A percentile compares a stretch with the other conserved stretches of the same genome.
These are phyloP conservation scores for Caiman crocodilus DNA, from an alignment of 2,797 vertebrate species.

Conservation along the genomic window DNA sequence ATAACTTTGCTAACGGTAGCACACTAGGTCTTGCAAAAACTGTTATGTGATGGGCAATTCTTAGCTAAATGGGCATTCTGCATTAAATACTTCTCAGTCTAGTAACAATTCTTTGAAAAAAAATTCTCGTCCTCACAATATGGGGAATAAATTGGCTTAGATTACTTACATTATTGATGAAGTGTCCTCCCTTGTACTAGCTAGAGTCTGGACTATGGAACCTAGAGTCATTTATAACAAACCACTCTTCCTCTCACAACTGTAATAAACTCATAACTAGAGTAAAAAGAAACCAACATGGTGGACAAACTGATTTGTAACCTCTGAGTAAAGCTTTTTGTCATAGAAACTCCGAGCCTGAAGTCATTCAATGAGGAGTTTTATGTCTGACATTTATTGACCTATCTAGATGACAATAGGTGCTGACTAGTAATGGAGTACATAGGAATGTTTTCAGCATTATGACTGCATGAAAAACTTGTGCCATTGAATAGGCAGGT, in stretches of 20 bases:
- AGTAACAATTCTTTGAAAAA: not conserved
- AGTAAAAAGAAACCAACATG: not conserved
- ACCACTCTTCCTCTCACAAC: not conserved
- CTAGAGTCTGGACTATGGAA: not conserved
- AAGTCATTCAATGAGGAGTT: not conserved
- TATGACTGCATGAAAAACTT: conserved; percentile 10
- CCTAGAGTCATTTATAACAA: not conserved
- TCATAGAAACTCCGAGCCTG: not conserved
- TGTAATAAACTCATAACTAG: not conserved
- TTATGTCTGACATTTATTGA: not conserved
- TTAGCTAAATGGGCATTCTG: not conserved
- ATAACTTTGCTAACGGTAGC: not conserved
- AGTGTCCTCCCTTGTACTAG: not conserved
- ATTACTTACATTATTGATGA: not conserved
- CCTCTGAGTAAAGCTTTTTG: not conserved
- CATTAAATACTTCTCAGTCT: not conserved
- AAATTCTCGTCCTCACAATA: not conserved
- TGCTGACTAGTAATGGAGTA: not conserved
- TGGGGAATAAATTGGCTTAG: not conserved
- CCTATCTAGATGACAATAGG: not conserved
- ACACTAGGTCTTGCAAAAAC: not conserved
- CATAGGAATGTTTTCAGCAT: not conserved
- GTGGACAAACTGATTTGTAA: not conserved
- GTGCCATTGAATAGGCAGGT: conserved; percentile 29
- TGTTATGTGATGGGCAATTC: not conserved